Evolutionary conservation across 2,113 vertebrate genomes (phyloP), one percentile per base, ranked within the genome.

Genomic region (Scalopus aquaticus): DNA sequence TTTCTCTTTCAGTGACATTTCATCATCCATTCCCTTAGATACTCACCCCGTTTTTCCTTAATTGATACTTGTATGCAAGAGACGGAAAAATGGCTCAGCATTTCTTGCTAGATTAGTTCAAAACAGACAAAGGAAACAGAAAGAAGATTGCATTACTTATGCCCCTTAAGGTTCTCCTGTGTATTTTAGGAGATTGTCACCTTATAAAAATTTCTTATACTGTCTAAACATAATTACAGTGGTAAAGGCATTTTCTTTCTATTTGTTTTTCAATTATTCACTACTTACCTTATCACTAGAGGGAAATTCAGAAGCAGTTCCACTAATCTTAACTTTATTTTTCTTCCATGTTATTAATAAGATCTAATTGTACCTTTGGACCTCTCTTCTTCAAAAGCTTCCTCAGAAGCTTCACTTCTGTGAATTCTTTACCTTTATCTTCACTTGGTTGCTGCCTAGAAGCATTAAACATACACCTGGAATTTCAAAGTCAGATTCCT

Each of bases 91-190:
- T 77, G 54, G 42, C 72, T 94, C 79, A 94, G 44, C 94, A 79
- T 87, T 95, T 96, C 93, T 92, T 95, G 67, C 84, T 93, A 92
- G 73, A 90, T 92, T 95, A 93, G 86, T 70, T 96, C 86, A 95
- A 95, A 97, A 90, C 46, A 92, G 91, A 94, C 60, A 80, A 76
- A 96, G 54, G 64, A 92, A 95, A 80, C 42, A 73, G 42, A 90
- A 37, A 83, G 44, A 83, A 60, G 86, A 87, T 73, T 88, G 54
- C 39, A 89, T 97, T 89, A 15, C 35, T 94, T 96, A 51, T n/a
- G 44, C 26, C 44, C 35, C 80, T 82, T 84, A 28, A 32, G 16
- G 56, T 64, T 94, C 67, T 95, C 20, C 49, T 91, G 20, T 89
- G 56, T 79, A 44, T 86, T 64, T 77, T 79, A 78, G 74, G 65